phyloP scores from a whole-genome alignment of 2,888 invertebrate genomes.

The Ichneumoninae sp. region DNA sequence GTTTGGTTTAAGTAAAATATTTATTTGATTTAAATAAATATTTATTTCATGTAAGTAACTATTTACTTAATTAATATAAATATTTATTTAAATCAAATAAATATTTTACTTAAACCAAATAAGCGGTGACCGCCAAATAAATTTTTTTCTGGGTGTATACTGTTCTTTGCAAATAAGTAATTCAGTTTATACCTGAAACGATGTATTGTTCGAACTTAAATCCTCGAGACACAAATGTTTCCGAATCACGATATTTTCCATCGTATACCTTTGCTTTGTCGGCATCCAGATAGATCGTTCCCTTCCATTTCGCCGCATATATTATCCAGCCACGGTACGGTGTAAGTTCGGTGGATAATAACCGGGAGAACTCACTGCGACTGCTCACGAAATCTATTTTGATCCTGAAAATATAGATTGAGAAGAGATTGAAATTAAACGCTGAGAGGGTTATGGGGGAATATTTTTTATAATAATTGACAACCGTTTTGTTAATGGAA shows the following conservation, averaged over 20 bases:
- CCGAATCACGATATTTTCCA: slow-evolving; percentile 82
- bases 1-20: too few species aligned
- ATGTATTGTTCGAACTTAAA: slow-evolving; percentile 92
- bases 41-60: too few species aligned
- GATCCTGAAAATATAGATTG: slow-evolving; percentile 70
- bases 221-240: slow-evolving; percentile 88
- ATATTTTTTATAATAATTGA: too few species aligned
- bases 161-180: neutral
- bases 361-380: slow-evolving; percentile 88
- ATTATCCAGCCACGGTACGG: slow-evolving; percentile 89
- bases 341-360: slow-evolving; percentile 90
- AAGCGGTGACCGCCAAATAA: too few species aligned
- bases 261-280: slow-evolving; percentile 87
- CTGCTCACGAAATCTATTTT: slow-evolving; percentile 88
- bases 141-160: neutral
- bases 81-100: too few species aligned
- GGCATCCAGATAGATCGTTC: slow-evolving; percentile 89
- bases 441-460: neutral
- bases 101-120: too few species aligned
- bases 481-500: neutral
- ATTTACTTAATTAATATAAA: too few species aligned
- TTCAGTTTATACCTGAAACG: slow-evolving; percentile 85
- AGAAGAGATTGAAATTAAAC: slow-evolving; percentile 67
- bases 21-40: too few species aligned
- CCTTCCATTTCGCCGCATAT: slow-evolving; percentile 88